These are phyloP conservation scores for Drosophila pruinosa DNA, from an alignment of 1,140 invertebrate genomes.

Conservation along the genomic window DNA sequence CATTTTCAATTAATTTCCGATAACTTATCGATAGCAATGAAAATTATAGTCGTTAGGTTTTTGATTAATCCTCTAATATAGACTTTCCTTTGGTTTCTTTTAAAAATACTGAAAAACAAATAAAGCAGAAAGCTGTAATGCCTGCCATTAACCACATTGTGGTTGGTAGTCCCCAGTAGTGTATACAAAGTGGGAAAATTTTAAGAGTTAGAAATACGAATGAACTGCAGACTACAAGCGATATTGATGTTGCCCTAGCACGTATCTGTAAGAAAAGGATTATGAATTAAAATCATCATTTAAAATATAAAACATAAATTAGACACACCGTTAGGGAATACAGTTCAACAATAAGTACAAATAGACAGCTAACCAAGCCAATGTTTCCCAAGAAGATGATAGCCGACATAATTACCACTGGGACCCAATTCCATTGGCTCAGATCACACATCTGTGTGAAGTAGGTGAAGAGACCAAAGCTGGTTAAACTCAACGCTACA, in stretches of 20 bases:
- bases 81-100: constrained; percentile 78
- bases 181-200: constrained; percentile 72
- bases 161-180: constrained; percentile 56
- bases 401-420: constrained; percentile 61
- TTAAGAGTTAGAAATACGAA: constrained; percentile 68
- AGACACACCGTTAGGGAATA: constrained; percentile 63
- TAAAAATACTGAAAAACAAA: constrained; percentile 59
- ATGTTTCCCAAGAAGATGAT: constrained; percentile 72
- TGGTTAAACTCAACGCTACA: constrained; percentile 41
- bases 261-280: constrained; percentile 72
- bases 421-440: constrained; percentile 57
- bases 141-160: constrained; percentile 68
- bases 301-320: background rate
- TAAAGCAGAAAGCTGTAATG: constrained; percentile 47
- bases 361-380: constrained; percentile 66
- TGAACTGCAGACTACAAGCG: constrained; percentile 60
- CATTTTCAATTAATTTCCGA: background rate
- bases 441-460: constrained; percentile 47
- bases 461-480: constrained; percentile 54
- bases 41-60: background rate
- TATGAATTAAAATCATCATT: background rate
- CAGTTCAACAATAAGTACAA: constrained; percentile 70
- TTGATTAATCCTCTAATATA: constrained; percentile 61
- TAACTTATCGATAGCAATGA: constrained; percentile 1
- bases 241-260: constrained; percentile 53